A percentile compares a stretch with the other conserved stretches of the same genome.
Evolutionary conservation across 2,113 vertebrate genomes (phyloP).

Genomic region (Clarias gariepinus): DNA sequence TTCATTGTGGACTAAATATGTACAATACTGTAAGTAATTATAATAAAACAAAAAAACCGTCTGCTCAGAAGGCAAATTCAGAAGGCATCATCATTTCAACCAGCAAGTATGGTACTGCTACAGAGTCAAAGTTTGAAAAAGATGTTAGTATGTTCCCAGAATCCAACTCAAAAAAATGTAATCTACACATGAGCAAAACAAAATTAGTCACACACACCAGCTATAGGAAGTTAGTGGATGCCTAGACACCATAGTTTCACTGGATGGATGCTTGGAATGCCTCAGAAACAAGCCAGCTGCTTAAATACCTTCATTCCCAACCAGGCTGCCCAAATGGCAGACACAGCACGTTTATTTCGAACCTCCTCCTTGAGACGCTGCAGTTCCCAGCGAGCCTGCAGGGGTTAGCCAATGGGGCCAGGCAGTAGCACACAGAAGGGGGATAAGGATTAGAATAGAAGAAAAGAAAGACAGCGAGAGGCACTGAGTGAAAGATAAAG

Average conservation of each 20-base stretch:
- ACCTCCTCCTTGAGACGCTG: slow-evolving; percentile 93
- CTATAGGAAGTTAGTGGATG: slow-evolving; percentile 29
- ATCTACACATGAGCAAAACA: slow-evolving; percentile 31
- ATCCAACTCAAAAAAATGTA: slow-evolving; percentile 17
- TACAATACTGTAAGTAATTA: neutral
- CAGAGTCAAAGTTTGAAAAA: neutral
- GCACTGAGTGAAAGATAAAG: slow-evolving; percentile 41
- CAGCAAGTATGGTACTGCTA: neutral
- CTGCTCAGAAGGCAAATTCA: neutral
- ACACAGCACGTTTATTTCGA: slow-evolving; percentile 93
- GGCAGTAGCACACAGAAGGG: slow-evolving; percentile 75
- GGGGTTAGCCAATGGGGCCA: slow-evolving; percentile 58
- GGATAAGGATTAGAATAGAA: slow-evolving; percentile 63
- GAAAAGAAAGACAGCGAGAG: slow-evolving; percentile 37
- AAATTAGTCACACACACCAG: slow-evolving; percentile 19
- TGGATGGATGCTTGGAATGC: neutral
- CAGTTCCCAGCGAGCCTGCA: slow-evolving; percentile 94
- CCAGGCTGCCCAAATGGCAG: slow-evolving; percentile 99
- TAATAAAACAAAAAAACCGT: neutral
- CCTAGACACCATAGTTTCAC: slow-evolving; percentile 28
- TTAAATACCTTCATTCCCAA: slow-evolving; percentile 97
- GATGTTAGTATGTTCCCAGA: slow-evolving; percentile 27
- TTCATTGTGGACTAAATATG: neutral
- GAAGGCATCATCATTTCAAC: slow-evolving; percentile 8
- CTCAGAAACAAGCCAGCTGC: slow-evolving; percentile 63